These are phyloP conservation scores for Neodiprion lecontei DNA, from an alignment of 1,140 invertebrate species.

Conservation along the genomic window DNA sequence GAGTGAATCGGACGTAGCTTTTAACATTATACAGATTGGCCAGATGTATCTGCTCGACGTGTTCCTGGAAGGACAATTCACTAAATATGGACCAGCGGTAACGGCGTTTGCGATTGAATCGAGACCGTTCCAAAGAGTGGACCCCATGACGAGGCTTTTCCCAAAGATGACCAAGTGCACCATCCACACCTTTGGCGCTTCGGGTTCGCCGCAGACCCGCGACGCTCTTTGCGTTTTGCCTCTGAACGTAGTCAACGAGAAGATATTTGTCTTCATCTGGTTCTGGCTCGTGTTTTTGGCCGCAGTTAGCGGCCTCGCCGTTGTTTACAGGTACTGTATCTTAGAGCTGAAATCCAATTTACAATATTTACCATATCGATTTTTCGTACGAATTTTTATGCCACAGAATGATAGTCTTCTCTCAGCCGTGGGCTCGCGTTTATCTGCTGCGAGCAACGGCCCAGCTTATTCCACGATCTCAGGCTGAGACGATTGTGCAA, in stretches of 20 bases:
- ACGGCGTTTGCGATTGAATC: conserved; percentile 53
- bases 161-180: conserved; percentile 85
- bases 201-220: conserved; percentile 47
- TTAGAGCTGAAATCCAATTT: not conserved
- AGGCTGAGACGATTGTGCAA: conserved; percentile 37
- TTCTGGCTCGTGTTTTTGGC: conserved; percentile 65
- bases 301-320: conserved; percentile 47
- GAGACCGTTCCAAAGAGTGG: conserved; percentile 45
- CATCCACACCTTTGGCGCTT: conserved; percentile 60
- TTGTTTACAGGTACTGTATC: conserved; percentile 51
- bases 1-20: not conserved
- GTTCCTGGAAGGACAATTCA: conserved; percentile 72
- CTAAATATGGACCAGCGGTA: conserved; percentile 72
- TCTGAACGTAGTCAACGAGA: conserved; percentile 68
- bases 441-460: conserved; percentile 65
- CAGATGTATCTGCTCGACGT: conserved; percentile 66
- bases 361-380: not conserved
- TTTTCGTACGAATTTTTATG: conserved; percentile 6
- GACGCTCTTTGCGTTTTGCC: conserved; percentile 67
- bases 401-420: conserved; percentile 58
- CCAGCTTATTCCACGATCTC: conserved; percentile 39
- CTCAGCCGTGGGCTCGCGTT: conserved; percentile 58
- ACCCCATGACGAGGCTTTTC: conserved; percentile 70
- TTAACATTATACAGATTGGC: conserved; percentile 28
- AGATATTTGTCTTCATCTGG: conserved; percentile 64